phyloP scores from a whole-genome alignment of 1,140 invertebrate genomes.

The Pinna nobilis region DNA sequence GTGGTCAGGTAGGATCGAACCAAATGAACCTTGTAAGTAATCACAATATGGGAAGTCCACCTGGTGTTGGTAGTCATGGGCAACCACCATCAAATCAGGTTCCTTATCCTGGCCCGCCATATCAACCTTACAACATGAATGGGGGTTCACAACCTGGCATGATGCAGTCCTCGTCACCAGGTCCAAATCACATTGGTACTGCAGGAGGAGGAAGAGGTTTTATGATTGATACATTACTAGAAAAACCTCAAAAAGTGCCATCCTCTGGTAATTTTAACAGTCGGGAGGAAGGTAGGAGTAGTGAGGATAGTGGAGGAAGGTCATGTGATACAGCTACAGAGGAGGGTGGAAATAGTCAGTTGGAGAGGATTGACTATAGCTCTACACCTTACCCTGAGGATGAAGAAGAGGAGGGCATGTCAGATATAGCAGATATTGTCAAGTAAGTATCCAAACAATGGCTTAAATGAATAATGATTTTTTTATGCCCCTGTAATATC shows the following conservation, averaged over 20 bases:
- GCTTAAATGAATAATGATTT: too few species aligned
- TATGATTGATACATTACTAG: constrained; percentile 57
- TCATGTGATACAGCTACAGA: not conserved
- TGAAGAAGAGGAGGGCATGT: constrained; percentile 39
- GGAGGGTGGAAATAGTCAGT: not conserved
- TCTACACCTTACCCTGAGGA: constrained; percentile 7
- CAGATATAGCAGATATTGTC: constrained; percentile 43
- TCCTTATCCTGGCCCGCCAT: constrained; percentile 14
- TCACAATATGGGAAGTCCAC: constrained; percentile 6
- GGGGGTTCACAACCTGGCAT: not conserved
- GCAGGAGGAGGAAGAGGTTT: constrained; percentile 50
- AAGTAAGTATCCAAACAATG: constrained; percentile 24
- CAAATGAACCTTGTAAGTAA: too few species aligned
- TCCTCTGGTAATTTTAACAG: not conserved
- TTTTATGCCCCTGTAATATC: too few species aligned
- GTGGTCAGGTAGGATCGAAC: too few species aligned
- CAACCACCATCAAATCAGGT: too few species aligned
- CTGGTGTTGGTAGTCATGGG: too few species aligned
- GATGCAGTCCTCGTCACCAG: constrained; percentile 24
- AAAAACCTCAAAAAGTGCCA: constrained; percentile 28
- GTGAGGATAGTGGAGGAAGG: not conserved
- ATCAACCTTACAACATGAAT: not conserved
- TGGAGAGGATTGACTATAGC: not conserved
- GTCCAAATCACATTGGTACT: constrained; percentile 19
- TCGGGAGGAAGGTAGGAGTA: not conserved